Evolutionary conservation across 2,888 invertebrate genomes (phyloP).

Genomic region (Mesopsocus fuscifrons): DNA sequence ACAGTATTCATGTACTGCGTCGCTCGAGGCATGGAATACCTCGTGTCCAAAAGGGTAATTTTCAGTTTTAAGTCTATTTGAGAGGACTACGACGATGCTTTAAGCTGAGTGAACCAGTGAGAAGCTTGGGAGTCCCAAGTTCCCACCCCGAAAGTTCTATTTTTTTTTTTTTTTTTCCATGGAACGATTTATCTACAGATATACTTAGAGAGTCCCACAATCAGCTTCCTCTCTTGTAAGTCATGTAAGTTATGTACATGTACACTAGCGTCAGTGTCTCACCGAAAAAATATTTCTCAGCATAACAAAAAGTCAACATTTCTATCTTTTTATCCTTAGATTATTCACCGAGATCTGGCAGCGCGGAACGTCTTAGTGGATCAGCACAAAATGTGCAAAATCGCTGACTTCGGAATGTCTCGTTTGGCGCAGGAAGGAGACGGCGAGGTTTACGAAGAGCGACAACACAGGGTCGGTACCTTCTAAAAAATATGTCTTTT

Average conservation of each 20-base stretch:
- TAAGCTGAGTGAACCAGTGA: not conserved
- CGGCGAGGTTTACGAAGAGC: constrained; percentile 29
- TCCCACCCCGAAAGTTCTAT: not conserved
- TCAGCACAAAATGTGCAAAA: constrained; percentile 71
- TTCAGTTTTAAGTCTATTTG: too few species aligned
- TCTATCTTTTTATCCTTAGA: constrained; percentile 33
- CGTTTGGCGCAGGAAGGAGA: constrained; percentile 32
- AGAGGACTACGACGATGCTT: too few species aligned
- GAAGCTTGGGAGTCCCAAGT: not conserved
- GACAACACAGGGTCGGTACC: constrained; percentile 23
- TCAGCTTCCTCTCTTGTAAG: too few species aligned
- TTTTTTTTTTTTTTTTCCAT: too few species aligned
- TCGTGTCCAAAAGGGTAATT: constrained; percentile 57
- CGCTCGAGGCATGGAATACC: constrained; percentile 69
- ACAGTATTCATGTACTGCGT: constrained; percentile 67
- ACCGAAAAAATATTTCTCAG: too few species aligned
- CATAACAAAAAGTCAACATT: too few species aligned
- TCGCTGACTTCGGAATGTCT: constrained; percentile 77
- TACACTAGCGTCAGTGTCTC: too few species aligned
- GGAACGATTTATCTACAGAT: too few species aligned
- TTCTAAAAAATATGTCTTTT: not conserved
- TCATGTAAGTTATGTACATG: too few species aligned
- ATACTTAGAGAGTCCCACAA: too few species aligned
- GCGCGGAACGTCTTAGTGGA: constrained; percentile 66
- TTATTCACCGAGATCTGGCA: constrained; percentile 69